Conservation (phyloP, 2,113 vertebrate genomes). For the Myiozetetes cayanensis region DNA sequence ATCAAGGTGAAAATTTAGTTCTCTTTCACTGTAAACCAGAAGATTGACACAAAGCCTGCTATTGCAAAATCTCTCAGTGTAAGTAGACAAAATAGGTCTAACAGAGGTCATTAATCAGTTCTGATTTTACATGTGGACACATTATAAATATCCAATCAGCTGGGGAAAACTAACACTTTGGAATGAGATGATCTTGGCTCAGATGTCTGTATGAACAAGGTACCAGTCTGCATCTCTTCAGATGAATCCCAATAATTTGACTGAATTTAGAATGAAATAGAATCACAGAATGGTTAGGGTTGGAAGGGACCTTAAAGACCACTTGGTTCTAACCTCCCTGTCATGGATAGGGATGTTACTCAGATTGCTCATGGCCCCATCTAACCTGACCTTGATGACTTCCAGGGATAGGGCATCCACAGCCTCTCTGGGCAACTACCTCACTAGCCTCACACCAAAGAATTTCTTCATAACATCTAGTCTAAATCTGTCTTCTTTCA, state of each 20-base stretch:
- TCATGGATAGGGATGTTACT: not conserved
- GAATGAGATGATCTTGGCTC: not conserved
- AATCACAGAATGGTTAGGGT: not conserved
- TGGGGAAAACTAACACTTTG: not conserved
- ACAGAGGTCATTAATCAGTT: not conserved
- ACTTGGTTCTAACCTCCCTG: not conserved
- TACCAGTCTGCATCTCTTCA: not conserved
- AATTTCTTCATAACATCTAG: not conserved
- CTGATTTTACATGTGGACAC: not conserved
- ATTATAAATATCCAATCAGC: not conserved
- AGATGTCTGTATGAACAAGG: not conserved
- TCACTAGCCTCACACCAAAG: not conserved
- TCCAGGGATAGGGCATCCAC: not conserved
- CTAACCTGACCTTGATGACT: not conserved
- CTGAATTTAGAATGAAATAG: not conserved
- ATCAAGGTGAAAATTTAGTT: not conserved
- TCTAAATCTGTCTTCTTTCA: not conserved
- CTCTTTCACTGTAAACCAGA: not conserved
- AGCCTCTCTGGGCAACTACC: not conserved
- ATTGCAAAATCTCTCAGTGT: not conserved
- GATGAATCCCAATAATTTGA: not conserved
- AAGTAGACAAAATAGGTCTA: not conserved
- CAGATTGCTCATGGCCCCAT: too few species aligned
- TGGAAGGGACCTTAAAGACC: not conserved
- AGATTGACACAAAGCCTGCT: not conserved